phyloP scores from a whole-genome alignment of 2,888 invertebrate genomes.

The Apoda limacodes region DNA sequence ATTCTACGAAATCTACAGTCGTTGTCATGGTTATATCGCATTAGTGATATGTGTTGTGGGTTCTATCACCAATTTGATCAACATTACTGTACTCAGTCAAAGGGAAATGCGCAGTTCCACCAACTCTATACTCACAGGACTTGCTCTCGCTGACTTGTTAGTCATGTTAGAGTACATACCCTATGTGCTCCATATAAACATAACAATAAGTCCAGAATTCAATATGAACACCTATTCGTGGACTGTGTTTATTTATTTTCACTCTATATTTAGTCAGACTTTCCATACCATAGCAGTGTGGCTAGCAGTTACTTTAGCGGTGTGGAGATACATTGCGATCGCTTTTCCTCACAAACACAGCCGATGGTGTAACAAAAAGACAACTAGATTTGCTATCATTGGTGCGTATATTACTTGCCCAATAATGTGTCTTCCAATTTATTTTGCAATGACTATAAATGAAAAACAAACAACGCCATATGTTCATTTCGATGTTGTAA shows the following conservation, averaged over 20 bases:
- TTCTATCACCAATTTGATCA: conserved; percentile 90
- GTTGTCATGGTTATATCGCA: conserved; percentile 87
- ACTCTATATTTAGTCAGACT: conserved; percentile 90
- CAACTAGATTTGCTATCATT: conserved; percentile 81
- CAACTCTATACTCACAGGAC: conserved; percentile 89
- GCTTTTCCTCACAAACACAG: conserved; percentile 85
- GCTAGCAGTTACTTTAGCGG: conserved; percentile 91
- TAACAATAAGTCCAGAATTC: conserved; percentile 69
- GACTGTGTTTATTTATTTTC: conserved; percentile 89
- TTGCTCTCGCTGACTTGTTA: conserved; percentile 92
- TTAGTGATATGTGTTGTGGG: conserved; percentile 90
- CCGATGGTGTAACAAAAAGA: conserved; percentile 83
- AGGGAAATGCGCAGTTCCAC: conserved; percentile 93
- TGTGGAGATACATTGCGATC: conserved; percentile 92
- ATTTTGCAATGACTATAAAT: conserved; percentile 80
- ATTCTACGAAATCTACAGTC: conserved; percentile 75
- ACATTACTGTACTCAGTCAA: conserved; percentile 89
- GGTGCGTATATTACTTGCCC: conserved; percentile 86
- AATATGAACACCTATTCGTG: conserved; percentile 75
- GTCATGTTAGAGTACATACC: conserved; percentile 96
- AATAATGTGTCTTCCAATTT: conserved; percentile 85
- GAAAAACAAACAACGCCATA: conserved; percentile 65
- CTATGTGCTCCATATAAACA: conserved; percentile 84
- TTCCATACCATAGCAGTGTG: conserved; percentile 93
- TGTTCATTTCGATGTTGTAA: conserved; percentile 65